phyloP scores from a whole-genome alignment of 1,140 invertebrate genomes.

The Cepaea nemoralis region DNA sequence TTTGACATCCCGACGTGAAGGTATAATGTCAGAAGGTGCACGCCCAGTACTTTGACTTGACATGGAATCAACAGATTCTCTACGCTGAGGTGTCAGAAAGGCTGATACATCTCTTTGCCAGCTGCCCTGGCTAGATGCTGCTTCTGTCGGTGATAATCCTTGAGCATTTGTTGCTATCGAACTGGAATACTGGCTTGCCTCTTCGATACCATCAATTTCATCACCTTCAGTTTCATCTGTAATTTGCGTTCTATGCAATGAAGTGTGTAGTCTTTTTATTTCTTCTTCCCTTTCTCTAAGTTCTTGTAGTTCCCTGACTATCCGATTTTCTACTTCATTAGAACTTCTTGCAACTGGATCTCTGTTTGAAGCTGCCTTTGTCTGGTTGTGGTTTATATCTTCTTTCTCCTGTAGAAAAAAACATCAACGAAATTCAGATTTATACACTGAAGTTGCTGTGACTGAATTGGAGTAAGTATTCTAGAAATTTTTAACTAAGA shows the following conservation, averaged over 20 bases:
- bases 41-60: constrained; percentile 55
- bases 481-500: too few species aligned
- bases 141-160: not conserved
- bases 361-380: constrained; percentile 54
- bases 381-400: constrained; percentile 51
- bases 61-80: constrained; percentile 48
- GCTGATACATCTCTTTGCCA: constrained; percentile 56
- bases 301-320: constrained; percentile 73
- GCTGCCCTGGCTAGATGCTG: constrained; percentile 19
- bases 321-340: constrained; percentile 70
- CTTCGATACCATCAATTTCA: not conserved
- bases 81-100: constrained; percentile 44
- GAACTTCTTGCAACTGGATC: constrained; percentile 41
- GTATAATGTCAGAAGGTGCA: constrained; percentile 53
- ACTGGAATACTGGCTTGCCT: not conserved
- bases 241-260: constrained; percentile 13
- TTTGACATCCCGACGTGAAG: constrained; percentile 53
- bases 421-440: too few species aligned
- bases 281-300: constrained; percentile 73
- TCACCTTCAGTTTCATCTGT: not conserved
- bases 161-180: not conserved
- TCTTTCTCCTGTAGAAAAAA: constrained; percentile 9
- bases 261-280: constrained; percentile 53
- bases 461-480: too few species aligned
- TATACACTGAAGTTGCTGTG: too few species aligned